Evolutionary conservation across 53 echinoderm and acorn worm genomes (phyloP), one percentile per base, ranked within the genome.

Genomic region (Mesocentrotus franciscanus): DNA sequence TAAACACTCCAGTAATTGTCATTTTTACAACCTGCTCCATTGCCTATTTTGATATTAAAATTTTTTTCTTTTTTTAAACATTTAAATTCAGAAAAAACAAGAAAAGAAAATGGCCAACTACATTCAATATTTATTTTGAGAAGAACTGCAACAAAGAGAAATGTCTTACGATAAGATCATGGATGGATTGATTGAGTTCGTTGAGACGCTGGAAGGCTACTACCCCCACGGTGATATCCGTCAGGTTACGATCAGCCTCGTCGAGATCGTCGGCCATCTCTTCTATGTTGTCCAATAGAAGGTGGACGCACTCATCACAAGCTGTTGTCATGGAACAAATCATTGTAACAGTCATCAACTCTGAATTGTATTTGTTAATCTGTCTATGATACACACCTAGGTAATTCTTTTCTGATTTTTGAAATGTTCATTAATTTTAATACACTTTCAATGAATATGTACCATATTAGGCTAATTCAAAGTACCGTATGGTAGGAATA

Each of bases 251-350:
- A 20, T 89, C 75, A 22, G 96, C 96, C 26, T 93, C 95, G 8
- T 96, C 92, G 13, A 98, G 96, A 75, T 96, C 95, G 24, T 94
- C 57, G 56, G 87, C 83, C 95, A 99, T 96, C 9, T 90, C 93
- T 24, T 97, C 96, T 59, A 98, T 60, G 26, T 70, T 95, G 76
- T 99, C 99, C 72, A 99, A 93, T 1, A 99, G 96, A 8, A 96
- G 95, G 87, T 97, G 91, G 1, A 98, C 97, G 79, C 99, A 99
- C 93, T 97, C 97, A 93, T 99, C 99, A 90, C 99, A 99, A 29
- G 97, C 98, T 98, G 94, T 27, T 8, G 83, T 34, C 68, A 91
- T 72, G 64, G 94, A 90, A 60, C 27, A 58, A 36, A 81, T 81
- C 39, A 39, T 81, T 24, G 20, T 20, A 64, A 18, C 3, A 64